Evolutionary conservation across 2,888 invertebrate species (phyloP).

Genomic region (Liodrosophila aerea): DNA sequence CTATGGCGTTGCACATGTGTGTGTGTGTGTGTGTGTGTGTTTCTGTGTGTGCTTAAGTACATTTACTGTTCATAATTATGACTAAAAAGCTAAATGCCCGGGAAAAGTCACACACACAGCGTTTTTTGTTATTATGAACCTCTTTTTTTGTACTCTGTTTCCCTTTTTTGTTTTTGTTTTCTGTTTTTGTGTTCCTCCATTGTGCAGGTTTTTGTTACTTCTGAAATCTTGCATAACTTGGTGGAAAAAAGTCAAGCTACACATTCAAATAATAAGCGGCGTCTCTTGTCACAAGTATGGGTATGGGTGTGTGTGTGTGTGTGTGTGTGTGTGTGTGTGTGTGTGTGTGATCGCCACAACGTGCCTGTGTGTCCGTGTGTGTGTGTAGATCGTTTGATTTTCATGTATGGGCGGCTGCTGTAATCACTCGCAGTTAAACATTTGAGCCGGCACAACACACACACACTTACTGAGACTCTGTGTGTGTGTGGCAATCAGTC

Average conservation of each 20-base stretch:
- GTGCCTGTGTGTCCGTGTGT: neutral
- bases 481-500: neutral
- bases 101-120: slow-evolving; percentile 58
- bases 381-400: slow-evolving; percentile 7
- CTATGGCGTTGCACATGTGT: neutral
- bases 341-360: no score
- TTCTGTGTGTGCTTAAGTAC: slow-evolving; percentile 1
- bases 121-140: slow-evolving; percentile 23
- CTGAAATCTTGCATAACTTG: slow-evolving; percentile 48
- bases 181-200: slow-evolving; percentile 32
- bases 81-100: slow-evolving; percentile 48
- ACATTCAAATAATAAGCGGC: slow-evolving; percentile 32
- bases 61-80: slow-evolving; percentile 37
- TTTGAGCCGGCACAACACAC: slow-evolving; percentile 32
- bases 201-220: slow-evolving; percentile 48
- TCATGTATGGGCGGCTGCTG: slow-evolving; percentile 39
- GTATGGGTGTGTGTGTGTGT: neutral
- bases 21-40: slow-evolving; percentile 5
- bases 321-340: neutral
- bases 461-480: slow-evolving; percentile 5
- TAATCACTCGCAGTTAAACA: slow-evolving; percentile 40
- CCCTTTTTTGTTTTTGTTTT: slow-evolving; percentile 5
- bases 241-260: slow-evolving; percentile 13
- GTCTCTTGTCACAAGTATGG: slow-evolving; percentile 8
- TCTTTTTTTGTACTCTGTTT: slow-evolving; percentile 7